Conservation (phyloP, 1,140 invertebrate species). For the Marisa cornuarietis region DNA sequence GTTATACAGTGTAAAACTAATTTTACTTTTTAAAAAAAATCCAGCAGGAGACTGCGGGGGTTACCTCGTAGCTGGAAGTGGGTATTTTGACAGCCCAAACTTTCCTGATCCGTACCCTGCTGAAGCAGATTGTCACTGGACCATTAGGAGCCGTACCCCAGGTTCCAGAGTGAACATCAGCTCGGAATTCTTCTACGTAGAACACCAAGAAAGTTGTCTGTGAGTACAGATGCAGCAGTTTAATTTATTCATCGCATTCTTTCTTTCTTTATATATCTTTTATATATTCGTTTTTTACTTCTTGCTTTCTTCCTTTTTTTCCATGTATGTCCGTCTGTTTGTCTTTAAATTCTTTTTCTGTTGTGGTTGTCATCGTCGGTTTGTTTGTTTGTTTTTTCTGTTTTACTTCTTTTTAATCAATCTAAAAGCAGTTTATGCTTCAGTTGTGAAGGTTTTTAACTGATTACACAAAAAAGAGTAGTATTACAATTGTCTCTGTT, state of each 20-base stretch:
- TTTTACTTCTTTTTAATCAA: not conserved
- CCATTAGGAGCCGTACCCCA: not conserved
- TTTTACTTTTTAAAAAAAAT: not conserved
- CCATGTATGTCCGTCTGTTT: not conserved
- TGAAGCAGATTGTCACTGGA: conserved; percentile 28
- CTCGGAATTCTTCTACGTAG: conserved; percentile 28
- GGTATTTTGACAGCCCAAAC: conserved; percentile 23
- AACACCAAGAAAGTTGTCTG: conserved; percentile 27
- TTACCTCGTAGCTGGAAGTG: conserved; percentile 17
- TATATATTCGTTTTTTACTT: not conserved
- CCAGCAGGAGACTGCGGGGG: conserved; percentile 22
- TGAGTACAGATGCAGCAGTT: conserved; percentile 3
- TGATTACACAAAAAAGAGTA: too few species aligned
- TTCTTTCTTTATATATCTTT: not conserved
- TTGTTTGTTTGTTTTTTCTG: not conserved
- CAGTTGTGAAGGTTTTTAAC: too few species aligned
- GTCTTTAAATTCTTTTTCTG: not conserved
- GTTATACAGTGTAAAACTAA: too few species aligned
- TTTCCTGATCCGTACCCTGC: conserved; percentile 33
- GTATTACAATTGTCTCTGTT: too few species aligned
- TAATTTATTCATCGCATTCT: not conserved
- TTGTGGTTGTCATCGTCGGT: too few species aligned
- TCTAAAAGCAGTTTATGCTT: too few species aligned
- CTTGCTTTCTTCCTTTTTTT: not conserved
- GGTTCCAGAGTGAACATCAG: conserved; percentile 23